Evolutionary conservation across 1,140 invertebrate species (phyloP).

Genomic region (Drosophila lowei): DNA sequence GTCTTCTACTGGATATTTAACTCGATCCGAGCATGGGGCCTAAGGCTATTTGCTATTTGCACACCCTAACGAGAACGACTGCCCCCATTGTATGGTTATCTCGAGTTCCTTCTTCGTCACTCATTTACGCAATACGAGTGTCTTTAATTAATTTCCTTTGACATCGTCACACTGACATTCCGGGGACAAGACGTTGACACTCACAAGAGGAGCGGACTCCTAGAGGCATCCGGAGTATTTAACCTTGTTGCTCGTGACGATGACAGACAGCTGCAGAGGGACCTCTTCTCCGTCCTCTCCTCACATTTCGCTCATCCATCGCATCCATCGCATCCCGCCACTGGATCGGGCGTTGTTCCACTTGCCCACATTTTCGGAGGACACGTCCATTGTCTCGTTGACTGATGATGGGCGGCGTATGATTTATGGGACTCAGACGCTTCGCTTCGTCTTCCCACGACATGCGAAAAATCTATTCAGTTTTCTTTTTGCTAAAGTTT

Average conservation of each 20-base stretch:
- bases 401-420: conserved; percentile 68
- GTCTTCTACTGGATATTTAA: conserved; percentile 10
- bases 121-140: conserved; percentile 3
- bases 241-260: conserved; percentile 37
- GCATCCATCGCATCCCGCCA: not conserved
- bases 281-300: not conserved
- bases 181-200: conserved; percentile 46
- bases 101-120: conserved; percentile 19
- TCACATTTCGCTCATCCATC: not conserved
- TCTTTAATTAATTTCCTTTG: conserved; percentile 62
- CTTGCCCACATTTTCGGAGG: conserved; percentile 25
- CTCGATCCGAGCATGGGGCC: not conserved
- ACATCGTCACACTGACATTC: conserved; percentile 17
- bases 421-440: conserved; percentile 56
- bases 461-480: conserved; percentile 29
- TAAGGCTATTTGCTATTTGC: not conserved
- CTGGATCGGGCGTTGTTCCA: not conserved
- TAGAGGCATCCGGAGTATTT: conserved; percentile 30
- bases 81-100: not conserved
- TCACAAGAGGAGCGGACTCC: conserved; percentile 7
- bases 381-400: conserved; percentile 45
- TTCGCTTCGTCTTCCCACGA: conserved; percentile 7
- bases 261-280: conserved; percentile 39
- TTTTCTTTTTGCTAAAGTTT: conserved; percentile 18
- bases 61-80: conserved; percentile 1